A percentile compares a stretch with the other conserved stretches of the same genome.
These are phyloP conservation scores for Perca flavescens DNA, from an alignment of 2,113 vertebrate genomes.

Conservation along the genomic window DNA sequence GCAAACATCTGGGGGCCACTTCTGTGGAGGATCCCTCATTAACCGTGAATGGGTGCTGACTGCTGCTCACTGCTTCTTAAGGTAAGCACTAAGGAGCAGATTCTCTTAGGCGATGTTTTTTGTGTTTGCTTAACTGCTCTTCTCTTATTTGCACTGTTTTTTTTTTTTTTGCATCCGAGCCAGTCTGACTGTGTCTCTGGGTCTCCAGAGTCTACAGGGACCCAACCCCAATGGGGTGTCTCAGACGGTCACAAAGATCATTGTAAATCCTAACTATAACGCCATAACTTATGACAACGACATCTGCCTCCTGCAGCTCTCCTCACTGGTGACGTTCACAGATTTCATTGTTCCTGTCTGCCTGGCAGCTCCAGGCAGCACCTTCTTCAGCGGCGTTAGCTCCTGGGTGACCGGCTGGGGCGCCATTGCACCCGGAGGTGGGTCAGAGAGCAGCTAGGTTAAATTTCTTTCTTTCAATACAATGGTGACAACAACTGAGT, in stretches of 20 bases:
- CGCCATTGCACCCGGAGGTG: not conserved
- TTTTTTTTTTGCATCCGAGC: not conserved
- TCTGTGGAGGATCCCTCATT: conserved; percentile 85
- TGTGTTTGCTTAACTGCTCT: not conserved
- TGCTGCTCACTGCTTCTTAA: conserved; percentile 78
- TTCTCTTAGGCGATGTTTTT: not conserved
- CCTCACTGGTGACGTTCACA: conserved; percentile 64
- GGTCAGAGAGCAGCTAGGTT: not conserved
- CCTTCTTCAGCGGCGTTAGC: conserved; percentile 68
- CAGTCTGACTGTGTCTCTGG: not conserved
- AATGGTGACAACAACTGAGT: not conserved
- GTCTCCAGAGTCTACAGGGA: conserved; percentile 36
- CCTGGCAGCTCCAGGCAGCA: conserved; percentile 78
- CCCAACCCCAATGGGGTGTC: conserved; percentile 25
- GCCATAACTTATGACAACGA: conserved; percentile 66
- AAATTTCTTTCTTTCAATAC: not conserved
- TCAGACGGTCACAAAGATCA: conserved; percentile 9
- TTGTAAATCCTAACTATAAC: conserved; percentile 71
- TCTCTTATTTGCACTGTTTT: not conserved
- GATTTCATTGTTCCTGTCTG: conserved; percentile 82
- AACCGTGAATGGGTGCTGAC: conserved; percentile 79
- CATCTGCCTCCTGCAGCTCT: conserved; percentile 81
- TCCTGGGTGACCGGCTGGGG: conserved; percentile 91
- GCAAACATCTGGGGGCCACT: not conserved
- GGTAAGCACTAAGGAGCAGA: conserved; percentile 29